These are phyloP conservation scores for Picathartes gymnocephalus DNA, from an alignment of 2,113 vertebrate species.

Conservation along the genomic window DNA sequence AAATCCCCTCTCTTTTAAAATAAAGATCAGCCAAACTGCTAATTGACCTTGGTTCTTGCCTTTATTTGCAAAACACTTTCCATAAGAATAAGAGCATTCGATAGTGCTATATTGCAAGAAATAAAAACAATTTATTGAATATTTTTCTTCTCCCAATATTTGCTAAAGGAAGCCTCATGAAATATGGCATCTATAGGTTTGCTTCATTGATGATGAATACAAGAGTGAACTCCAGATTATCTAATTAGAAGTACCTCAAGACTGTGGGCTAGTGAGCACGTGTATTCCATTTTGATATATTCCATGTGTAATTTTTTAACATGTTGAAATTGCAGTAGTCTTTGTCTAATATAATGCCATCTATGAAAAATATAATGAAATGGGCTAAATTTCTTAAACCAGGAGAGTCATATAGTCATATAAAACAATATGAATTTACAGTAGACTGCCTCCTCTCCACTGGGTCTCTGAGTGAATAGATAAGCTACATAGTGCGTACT, in stretches of 20 bases:
- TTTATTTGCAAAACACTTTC: neutral
- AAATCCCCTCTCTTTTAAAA: rapidly evolving
- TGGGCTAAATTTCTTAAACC: neutral
- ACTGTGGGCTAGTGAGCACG: neutral
- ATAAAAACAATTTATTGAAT: neutral
- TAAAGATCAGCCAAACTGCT: neutral
- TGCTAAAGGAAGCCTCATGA: neutral
- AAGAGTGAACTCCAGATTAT: neutral
- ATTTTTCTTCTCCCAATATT: neutral
- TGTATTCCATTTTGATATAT: neutral
- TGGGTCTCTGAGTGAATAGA: neutral
- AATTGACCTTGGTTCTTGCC: neutral
- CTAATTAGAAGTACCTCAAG: neutral
- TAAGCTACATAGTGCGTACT: neutral
- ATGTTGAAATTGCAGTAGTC: neutral
- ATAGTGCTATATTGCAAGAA: neutral
- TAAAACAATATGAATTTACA: neutral
- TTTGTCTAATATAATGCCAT: neutral
- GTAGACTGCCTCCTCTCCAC: neutral
- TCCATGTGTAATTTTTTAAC: neutral
- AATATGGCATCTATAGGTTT: neutral
- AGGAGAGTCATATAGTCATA: neutral
- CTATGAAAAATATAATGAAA: neutral
- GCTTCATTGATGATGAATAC: neutral
- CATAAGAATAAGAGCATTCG: neutral